phyloP scores from a whole-genome alignment of 2,888 invertebrate genomes.

The Dolichopus griseipennis region DNA sequence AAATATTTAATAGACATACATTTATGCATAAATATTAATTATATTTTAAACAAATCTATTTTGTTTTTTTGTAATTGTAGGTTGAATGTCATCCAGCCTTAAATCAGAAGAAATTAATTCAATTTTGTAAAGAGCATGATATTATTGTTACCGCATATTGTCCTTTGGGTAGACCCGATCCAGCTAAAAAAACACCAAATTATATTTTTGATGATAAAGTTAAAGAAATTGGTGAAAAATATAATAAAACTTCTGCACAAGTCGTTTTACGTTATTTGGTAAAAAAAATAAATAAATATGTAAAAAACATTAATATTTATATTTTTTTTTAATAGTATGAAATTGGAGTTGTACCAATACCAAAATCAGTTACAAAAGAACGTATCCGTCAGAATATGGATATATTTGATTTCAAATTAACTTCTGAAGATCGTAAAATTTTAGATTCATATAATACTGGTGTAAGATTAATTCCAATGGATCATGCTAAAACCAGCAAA shows the following conservation, averaged over 20 bases:
- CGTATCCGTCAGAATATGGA: slow-evolving; percentile 49
- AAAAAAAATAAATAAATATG: not conserved
- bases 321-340: slow-evolving; percentile 31
- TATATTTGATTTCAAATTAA: slow-evolving; percentile 51
- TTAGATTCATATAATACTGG: slow-evolving; percentile 47
- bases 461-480: slow-evolving; percentile 28
- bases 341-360: slow-evolving; percentile 48
- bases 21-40: not conserved
- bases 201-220: slow-evolving; percentile 47
- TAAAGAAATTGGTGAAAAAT: slow-evolving; percentile 53
- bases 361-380: slow-evolving; percentile 49
- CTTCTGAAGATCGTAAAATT: slow-evolving; percentile 45
- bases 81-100: slow-evolving; percentile 54
- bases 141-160: slow-evolving; percentile 69
- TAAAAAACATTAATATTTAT: not conserved
- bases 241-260: slow-evolving; percentile 59
- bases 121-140: slow-evolving; percentile 54
- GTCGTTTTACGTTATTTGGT: slow-evolving; percentile 54
- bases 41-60: not conserved
- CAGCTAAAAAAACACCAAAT: slow-evolving; percentile 59
- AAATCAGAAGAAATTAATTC: slow-evolving; percentile 57
- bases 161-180: slow-evolving; percentile 66
- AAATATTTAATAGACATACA: not conserved
- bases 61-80: slow-evolving; percentile 21
- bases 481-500: slow-evolving; percentile 34